phyloP scores from a whole-genome alignment of 2,888 invertebrate genomes.

The Rhagium mordax region DNA sequence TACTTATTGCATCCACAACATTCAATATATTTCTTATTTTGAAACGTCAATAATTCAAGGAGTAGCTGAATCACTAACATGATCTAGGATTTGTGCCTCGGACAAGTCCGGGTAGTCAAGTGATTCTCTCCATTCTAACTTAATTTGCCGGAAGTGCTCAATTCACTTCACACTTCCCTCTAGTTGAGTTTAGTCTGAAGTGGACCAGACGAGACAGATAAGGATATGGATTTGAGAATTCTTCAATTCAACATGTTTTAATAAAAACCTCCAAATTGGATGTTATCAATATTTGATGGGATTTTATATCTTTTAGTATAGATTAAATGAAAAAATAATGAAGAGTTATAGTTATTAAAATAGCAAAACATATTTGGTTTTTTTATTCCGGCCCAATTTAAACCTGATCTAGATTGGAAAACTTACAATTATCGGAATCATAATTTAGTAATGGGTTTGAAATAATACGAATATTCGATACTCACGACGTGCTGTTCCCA shows the following conservation, averaged over 20 bases:
- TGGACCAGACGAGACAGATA: constrained; percentile 38
- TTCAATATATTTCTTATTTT: too few species aligned
- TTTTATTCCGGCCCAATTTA: too few species aligned
- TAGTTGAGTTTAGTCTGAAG: constrained; percentile 29
- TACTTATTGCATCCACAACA: too few species aligned
- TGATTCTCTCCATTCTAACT: constrained; percentile 52
- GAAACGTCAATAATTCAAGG: constrained; percentile 40
- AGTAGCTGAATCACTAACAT: constrained; percentile 48
- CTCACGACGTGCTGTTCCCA: too few species aligned
- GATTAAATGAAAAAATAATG: too few species aligned
- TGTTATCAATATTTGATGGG: background rate
- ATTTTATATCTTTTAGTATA: background rate
- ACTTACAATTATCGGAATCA: too few species aligned
- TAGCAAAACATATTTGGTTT: too few species aligned
- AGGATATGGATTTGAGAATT: constrained; percentile 18
- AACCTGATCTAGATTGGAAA: too few species aligned
- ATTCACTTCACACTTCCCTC: constrained; percentile 48
- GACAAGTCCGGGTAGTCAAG: constrained; percentile 49
- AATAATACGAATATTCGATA: too few species aligned
- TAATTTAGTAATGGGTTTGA: too few species aligned
- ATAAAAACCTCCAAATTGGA: background rate
- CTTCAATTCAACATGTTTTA: constrained; percentile 31
- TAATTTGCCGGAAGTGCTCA: constrained; percentile 53
- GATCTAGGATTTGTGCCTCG: constrained; percentile 47
- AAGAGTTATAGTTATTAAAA: too few species aligned